Evolutionary conservation across 2,113 vertebrate species (phyloP).

Genomic region (Chionis minor): DNA sequence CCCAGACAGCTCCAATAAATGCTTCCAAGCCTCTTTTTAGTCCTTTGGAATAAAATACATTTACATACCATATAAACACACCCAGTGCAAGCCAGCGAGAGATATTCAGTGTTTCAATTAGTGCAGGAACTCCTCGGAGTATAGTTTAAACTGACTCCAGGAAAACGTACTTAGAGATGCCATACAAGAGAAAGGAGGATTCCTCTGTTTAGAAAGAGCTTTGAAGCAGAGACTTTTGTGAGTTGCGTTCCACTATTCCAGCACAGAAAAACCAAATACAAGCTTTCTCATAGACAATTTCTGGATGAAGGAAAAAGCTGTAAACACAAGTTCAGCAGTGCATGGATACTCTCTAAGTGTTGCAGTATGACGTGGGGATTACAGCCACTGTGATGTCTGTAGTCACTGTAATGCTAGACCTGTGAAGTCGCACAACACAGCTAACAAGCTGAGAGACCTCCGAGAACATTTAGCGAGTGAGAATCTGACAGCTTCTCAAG

Average conservation of each 20-base stretch:
- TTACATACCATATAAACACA: neutral
- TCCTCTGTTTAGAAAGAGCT: neutral
- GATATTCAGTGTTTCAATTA: neutral
- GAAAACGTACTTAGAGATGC: neutral
- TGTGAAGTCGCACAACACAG: neutral
- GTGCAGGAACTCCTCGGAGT: neutral
- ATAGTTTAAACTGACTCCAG: neutral
- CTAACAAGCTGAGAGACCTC: conserved; percentile 15
- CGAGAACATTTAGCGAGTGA: neutral
- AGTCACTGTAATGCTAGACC: neutral
- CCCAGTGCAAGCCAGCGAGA: neutral
- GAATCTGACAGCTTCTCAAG: conserved; percentile 11
- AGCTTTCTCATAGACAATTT: neutral
- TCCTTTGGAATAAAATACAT: neutral
- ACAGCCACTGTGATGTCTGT: neutral
- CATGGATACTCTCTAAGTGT: neutral
- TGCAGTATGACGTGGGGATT: neutral
- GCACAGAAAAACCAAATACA: neutral
- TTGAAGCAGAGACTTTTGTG: neutral
- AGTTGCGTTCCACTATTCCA: neutral
- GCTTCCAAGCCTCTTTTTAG: neutral
- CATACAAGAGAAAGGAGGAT: neutral
- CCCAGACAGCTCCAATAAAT: neutral
- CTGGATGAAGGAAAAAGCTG: neutral
- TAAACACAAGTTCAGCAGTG: conserved; percentile 16